Conservation (phyloP, 2,113 vertebrate species). For the Anas platyrhynchos region DNA sequence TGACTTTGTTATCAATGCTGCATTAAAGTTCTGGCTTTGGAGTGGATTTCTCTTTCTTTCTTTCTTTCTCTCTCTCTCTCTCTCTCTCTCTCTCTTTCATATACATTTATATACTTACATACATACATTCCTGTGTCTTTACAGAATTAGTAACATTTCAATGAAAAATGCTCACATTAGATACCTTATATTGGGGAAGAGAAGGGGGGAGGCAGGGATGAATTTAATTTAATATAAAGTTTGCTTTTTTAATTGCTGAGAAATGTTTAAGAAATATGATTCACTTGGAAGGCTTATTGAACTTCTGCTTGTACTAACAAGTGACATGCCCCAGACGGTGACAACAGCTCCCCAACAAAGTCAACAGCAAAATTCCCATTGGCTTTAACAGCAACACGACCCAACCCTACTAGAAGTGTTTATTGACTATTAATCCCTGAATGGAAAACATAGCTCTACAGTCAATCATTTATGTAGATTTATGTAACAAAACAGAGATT, state of each 20-base stretch:
- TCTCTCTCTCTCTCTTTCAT: not conserved
- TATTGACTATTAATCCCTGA: not conserved
- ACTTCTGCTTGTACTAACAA: not conserved
- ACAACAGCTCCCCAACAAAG: not conserved
- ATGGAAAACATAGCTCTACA: not conserved
- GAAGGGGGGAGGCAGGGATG: not conserved
- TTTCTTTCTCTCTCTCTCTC: not conserved
- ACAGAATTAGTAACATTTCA: not conserved
- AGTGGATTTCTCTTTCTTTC: not conserved
- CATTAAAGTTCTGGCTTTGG: constrained; percentile 39
- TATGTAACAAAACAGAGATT: not conserved
- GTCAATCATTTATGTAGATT: not conserved
- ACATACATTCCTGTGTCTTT: not conserved
- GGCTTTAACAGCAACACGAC: not conserved
- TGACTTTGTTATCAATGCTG: constrained; percentile 55
- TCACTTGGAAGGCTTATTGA: not conserved
- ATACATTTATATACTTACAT: not conserved
- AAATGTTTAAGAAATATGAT: not conserved
- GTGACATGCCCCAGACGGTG: not conserved
- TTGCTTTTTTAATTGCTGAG: not conserved
- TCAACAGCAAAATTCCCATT: not conserved
- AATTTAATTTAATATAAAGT: not conserved
- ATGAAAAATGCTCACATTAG: not conserved
- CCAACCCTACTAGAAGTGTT: not conserved
- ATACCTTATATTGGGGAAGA: not conserved